Percentiles rank a stretch among this genome's conserved stretches.
phyloP scores from a whole-genome alignment of 2,797 vertebrate species.

The Phrynocephalus vlangalii region DNA sequence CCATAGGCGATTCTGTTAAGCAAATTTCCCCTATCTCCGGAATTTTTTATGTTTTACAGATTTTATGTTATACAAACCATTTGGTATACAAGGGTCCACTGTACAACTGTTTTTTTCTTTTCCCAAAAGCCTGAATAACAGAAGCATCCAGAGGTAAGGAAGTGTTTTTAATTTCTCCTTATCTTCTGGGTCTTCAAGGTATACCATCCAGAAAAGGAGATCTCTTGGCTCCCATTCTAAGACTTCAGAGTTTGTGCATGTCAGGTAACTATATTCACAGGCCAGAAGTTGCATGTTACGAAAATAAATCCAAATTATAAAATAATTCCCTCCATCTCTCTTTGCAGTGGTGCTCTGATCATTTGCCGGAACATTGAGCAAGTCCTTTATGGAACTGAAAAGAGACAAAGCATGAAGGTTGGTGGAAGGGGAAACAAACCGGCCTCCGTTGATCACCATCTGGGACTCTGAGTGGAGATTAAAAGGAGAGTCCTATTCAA shows the following conservation, averaged over 20 bases:
- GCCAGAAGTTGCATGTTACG: background rate
- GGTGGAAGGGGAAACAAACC: conserved; percentile 1
- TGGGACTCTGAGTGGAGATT: conserved; percentile 13
- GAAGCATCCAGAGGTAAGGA: background rate
- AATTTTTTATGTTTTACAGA: no score
- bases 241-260: background rate
- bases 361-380: background rate
- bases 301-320: conserved; percentile 18
- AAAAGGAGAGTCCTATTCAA: background rate
- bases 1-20: no score
- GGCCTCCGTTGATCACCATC: background rate
- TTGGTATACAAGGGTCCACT: no score
- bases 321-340: background rate
- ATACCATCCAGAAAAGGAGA: background rate
- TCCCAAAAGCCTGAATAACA: background rate
- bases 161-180: background rate
- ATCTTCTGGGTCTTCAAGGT: conserved; percentile 18
- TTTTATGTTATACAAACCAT: no score
- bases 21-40: no score
- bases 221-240: background rate
- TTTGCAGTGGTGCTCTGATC: background rate
- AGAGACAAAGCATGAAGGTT: background rate
- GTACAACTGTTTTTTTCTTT: background rate
- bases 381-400: background rate
- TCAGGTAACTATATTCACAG: conserved; percentile 2